Evolutionary conservation across 2,113 vertebrate genomes (phyloP), one percentile per base, ranked within the genome.

Genomic region (Nannobrachium achirus): DNA sequence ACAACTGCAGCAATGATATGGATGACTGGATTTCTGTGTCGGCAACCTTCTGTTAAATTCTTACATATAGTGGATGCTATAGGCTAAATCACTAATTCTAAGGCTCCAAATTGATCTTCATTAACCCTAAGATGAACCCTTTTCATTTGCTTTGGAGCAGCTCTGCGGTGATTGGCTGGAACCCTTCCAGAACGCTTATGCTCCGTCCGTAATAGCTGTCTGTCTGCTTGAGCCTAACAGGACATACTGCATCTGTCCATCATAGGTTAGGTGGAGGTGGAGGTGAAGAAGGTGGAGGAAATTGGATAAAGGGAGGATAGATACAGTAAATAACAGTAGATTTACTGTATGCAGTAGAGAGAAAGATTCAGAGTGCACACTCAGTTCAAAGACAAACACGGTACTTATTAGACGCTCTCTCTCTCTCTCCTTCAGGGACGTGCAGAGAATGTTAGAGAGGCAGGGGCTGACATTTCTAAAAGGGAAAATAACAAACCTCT

Each of bases 231-330:
- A 61, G 42, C 40, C 7, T 3, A 13, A 25, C 16, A 14, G 19
- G 58, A 14, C 41, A 61, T 45, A n/a, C n/a, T n/a, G n/a, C n/a
- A 60, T 16, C 56, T 9, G 19, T 60, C 41, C 57, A 60, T 45
- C 57, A 45, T 11, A 45, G 40, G 7, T 38, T 7, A 38, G 13
- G 20, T n/a, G n/a, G n/a, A n/a, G n/a, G n/a, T n/a, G n/a, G n/a
- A n/a, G n/a, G n/a, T n/a, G n/a, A 20, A 11, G 25, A 11, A 8
- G 10, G 11, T 4, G 53, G 7, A 20, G 53, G 50, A 9, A 19
- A 33, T 4, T 9, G 33, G 14, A 14, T n/a, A 10, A 38, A 40
- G 55, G 6, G 25, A n/a, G 1, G 25, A 33, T 33, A 33, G 25
- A 33, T 33, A 33, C 25, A 0, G 25, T 33, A 33, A 33, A 33